These are phyloP conservation scores for Otus sunia DNA, from an alignment of 2,113 vertebrate genomes.

Conservation along the genomic window DNA sequence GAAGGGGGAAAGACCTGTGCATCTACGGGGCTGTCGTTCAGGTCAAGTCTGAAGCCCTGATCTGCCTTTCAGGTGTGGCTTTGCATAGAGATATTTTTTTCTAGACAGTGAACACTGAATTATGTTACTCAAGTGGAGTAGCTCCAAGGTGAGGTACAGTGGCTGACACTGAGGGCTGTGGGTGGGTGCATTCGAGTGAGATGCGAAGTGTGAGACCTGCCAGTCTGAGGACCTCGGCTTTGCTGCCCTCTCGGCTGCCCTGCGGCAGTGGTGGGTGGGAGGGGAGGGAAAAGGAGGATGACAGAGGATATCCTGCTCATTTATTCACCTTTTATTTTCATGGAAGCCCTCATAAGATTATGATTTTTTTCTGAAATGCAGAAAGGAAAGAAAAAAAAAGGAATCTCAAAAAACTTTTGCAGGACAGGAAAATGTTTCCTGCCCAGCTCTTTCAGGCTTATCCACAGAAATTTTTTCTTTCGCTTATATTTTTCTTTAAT, in stretches of 20 bases:
- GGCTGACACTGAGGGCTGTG: background rate
- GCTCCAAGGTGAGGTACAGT: background rate
- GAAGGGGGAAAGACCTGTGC: background rate
- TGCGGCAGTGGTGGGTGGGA: fast-evolving
- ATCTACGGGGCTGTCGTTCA: background rate
- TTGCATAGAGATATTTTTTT: background rate
- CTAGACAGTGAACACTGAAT: background rate
- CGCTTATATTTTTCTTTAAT: conserved; percentile 54
- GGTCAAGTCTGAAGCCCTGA: background rate
- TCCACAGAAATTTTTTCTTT: background rate
- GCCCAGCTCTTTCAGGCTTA: background rate
- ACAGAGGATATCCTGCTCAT: fast-evolving
- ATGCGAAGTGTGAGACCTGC: background rate
- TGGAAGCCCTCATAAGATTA: background rate
- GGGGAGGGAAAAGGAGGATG: background rate
- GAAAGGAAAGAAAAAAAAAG: fast-evolving
- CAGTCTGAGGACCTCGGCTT: background rate
- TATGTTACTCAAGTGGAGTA: background rate
- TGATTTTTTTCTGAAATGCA: background rate
- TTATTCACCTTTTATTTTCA: background rate
- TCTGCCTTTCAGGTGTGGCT: background rate
- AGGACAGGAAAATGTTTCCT: background rate
- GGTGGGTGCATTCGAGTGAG: fast-evolving
- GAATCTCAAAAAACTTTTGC: background rate
- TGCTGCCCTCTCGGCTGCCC: fast-evolving